Evolutionary conservation across 2,113 vertebrate species (phyloP), one percentile per base, ranked within the genome.

Genomic region (Thamnophis sirtalis): DNA sequence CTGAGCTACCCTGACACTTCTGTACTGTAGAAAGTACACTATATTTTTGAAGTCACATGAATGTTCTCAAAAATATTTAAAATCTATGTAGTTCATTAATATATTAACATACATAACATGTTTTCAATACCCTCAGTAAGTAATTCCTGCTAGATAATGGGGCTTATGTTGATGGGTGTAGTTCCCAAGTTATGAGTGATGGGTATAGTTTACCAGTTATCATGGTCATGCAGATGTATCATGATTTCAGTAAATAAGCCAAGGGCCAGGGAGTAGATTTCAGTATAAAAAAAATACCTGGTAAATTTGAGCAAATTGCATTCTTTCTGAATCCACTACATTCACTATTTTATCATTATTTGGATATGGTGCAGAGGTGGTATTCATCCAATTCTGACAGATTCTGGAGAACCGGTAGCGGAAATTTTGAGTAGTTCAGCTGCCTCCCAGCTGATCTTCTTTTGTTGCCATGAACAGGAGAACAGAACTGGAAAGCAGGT

Each of bases 211-310:
- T 9, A 38, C 38, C 54, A 89, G 9, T 49, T 49, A 43, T 56
- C 51, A 55, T 55, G 17, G 55, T 6, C 9, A 43, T n/a, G 19
- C 11, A 50, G 13, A n/a, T 48, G 48, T 4, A 26, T 1, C 43
- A 26, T 68, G 58, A 9, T 28, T 50, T n/a, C 28, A 17, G 22
- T 28, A 68, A 63, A 17, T 28, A 49, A 28, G 50, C 48, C 2
- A 49, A 80, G 13, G 22, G 43, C 3, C 1, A 0, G 6, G 33
- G 3, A 4, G 1, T 26, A 24, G 28, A 4, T 10, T n/a, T 4
- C 53, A 84, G 50, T 56, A 56, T 56, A 7, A 22, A 21, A 84
- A 9, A 56, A 11, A 38, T 19, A 26, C 28, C n/a, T 17, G 22
- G 4, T 2, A 53, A 56, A 4, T 9, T 19, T 33, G 33, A 54